Conservation (phyloP, 2,888 invertebrate genomes). For the Villa cingulata region DNA sequence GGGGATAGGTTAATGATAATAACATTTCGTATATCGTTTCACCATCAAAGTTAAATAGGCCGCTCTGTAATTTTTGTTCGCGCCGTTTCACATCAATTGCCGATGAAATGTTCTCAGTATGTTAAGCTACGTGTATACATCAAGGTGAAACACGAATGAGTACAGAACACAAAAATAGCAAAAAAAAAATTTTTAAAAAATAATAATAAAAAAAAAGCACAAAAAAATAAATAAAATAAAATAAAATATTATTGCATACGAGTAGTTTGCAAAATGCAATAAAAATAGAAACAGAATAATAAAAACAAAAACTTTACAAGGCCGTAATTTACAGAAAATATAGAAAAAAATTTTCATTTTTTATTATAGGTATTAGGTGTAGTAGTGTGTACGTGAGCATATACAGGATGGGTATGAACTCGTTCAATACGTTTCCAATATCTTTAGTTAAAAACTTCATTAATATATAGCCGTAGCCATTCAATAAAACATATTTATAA, state of each 20-base stretch:
- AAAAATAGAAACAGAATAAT: background rate
- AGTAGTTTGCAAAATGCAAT: background rate
- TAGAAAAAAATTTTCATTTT: background rate
- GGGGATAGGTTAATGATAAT: conserved; percentile 11
- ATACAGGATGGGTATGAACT: too few species aligned
- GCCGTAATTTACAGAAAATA: background rate
- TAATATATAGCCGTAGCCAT: too few species aligned
- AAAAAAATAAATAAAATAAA: conserved; percentile 1
- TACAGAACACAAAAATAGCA: too few species aligned
- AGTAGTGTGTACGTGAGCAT: too few species aligned
- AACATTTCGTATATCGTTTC: conserved; percentile 32
- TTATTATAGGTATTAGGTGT: too few species aligned
- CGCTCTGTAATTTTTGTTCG: conserved; percentile 37
- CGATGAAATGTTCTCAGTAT: conserved; percentile 11
- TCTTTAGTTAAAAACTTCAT: too few species aligned
- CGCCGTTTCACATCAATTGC: conserved; percentile 26
- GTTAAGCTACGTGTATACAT: background rate
- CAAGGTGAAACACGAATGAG: too few species aligned
- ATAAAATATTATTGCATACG: background rate
- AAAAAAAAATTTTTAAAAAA: background rate
- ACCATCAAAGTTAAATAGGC: conserved; percentile 36
- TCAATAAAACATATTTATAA: too few species aligned
- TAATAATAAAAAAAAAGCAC: background rate
- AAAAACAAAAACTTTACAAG: background rate
- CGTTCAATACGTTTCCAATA: too few species aligned